These are phyloP conservation scores for Aspidiotus rigidus DNA, from an alignment of 2,888 invertebrate species.

Conservation along the genomic window DNA sequence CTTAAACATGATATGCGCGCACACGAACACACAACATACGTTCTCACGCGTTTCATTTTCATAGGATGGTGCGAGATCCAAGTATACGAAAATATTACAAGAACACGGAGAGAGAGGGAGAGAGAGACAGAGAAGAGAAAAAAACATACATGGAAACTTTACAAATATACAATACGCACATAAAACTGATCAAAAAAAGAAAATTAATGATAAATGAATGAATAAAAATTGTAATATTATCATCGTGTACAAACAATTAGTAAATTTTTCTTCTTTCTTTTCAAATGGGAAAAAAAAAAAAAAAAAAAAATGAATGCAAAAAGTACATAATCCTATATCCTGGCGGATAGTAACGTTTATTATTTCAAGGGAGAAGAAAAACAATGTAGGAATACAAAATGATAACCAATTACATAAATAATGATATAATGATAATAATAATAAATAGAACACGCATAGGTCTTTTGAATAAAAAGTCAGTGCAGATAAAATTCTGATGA, in stretches of 20 bases:
- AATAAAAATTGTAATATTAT: too few relatives aligned
- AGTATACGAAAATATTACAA: too few relatives aligned
- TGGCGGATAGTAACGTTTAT: background rate
- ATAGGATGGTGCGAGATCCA: too few relatives aligned
- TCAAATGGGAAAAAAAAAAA: background rate
- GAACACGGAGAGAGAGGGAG: too few relatives aligned
- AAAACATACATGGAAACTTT: too few relatives aligned
- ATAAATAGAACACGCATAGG: background rate
- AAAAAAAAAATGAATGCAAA: constrained; percentile 18
- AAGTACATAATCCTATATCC: constrained; percentile 8
- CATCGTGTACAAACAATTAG: too few relatives aligned
- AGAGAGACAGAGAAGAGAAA: too few relatives aligned
- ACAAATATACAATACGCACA: too few relatives aligned
- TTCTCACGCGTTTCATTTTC: too few relatives aligned
- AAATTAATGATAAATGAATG: too few relatives aligned
- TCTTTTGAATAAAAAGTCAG: background rate
- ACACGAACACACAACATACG: constrained; percentile 2
- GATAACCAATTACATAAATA: background rate
- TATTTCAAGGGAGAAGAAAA: constrained; percentile 14
- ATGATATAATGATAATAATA: background rate
- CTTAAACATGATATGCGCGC: background rate
- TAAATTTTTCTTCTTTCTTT: too few relatives aligned
- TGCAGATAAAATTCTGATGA: background rate
- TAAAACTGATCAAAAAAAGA: too few relatives aligned
- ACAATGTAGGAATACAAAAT: background rate